Evolutionary conservation across 2,888 invertebrate genomes (phyloP).

Genomic region (Clepsis dumicolana): DNA sequence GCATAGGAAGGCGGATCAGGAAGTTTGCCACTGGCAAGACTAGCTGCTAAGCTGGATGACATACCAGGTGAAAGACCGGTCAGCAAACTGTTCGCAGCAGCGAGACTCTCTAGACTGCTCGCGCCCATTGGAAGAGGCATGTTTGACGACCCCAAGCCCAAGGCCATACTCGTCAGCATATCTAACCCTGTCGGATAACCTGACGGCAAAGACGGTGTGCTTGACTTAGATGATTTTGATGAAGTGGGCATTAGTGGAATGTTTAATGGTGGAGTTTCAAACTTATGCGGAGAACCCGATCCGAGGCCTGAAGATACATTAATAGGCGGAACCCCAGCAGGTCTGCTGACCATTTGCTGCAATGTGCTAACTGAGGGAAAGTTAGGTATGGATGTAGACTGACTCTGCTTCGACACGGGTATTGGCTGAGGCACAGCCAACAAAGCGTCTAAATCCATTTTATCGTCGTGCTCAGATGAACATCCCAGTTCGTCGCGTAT

Average conservation of each 20-base stretch:
- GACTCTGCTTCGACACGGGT: constrained; percentile 76
- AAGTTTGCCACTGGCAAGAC: constrained; percentile 74
- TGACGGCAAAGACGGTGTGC: constrained; percentile 81
- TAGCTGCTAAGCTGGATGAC: constrained; percentile 75
- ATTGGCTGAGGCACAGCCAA: constrained; percentile 86
- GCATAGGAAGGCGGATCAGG: constrained; percentile 81
- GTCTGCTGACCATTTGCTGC: constrained; percentile 83
- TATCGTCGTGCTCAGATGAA: constrained; percentile 88
- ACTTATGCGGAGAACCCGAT: constrained; percentile 83
- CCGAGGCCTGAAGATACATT: constrained; percentile 79
- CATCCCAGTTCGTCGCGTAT: constrained; percentile 91
- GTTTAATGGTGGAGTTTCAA: constrained; percentile 84
- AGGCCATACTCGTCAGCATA: constrained; percentile 83
- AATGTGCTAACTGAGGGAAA: constrained; percentile 82
- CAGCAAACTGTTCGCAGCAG: constrained; percentile 82
- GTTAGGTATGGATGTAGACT: constrained; percentile 71
- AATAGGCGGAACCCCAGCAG: constrained; percentile 81
- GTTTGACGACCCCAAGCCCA: constrained; percentile 76
- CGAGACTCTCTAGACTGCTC: constrained; percentile 77
- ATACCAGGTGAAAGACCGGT: constrained; percentile 75
- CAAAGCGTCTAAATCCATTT: constrained; percentile 87
- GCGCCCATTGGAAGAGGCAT: constrained; percentile 76
- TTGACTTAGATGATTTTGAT: constrained; percentile 86
- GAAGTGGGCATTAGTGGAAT: constrained; percentile 87
- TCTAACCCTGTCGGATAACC: constrained; percentile 80